A percentile compares a stretch with the other conserved stretches of the same genome.
Evolutionary conservation across 2,113 vertebrate species (phyloP).

Genomic region (Lepisosteus oculatus): DNA sequence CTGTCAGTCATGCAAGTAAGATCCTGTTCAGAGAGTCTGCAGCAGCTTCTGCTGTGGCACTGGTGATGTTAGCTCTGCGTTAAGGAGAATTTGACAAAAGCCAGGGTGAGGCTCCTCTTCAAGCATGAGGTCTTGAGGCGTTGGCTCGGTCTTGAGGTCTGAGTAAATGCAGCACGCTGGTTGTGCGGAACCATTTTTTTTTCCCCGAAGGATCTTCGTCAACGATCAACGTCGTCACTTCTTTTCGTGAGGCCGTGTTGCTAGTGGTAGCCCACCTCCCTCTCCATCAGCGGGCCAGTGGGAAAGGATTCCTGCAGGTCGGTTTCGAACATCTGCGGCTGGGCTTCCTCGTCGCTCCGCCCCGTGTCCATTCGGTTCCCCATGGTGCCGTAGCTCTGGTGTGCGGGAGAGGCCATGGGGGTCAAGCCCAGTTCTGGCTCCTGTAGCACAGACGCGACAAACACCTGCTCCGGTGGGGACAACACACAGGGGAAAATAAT

Average conservation of each 20-base stretch:
- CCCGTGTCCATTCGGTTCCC: constrained; percentile 72
- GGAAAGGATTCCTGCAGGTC: constrained; percentile 73
- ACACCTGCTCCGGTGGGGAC: constrained; percentile 71
- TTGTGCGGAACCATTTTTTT: constrained; percentile 40
- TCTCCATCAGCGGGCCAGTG: constrained; percentile 73
- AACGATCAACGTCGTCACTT: constrained; percentile 13
- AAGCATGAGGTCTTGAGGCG: constrained; percentile 46
- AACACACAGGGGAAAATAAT: constrained; percentile 20
- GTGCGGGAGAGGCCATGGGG: constrained; percentile 85
- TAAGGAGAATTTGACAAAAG: background rate
- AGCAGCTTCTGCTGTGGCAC: background rate
- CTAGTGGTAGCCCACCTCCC: constrained; percentile 76
- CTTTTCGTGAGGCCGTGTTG: background rate
- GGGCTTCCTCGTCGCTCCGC: constrained; percentile 55
- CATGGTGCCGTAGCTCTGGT: constrained; percentile 89
- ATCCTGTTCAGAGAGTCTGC: background rate
- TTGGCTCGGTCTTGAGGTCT: constrained; percentile 40
- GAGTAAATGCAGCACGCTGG: constrained; percentile 44
- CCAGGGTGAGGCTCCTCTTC: constrained; percentile 31
- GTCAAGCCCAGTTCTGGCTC: constrained; percentile 89
- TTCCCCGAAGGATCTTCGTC: constrained; percentile 27
- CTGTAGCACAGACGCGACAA: constrained; percentile 87
- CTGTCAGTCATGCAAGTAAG: background rate
- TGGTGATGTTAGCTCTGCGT: background rate
- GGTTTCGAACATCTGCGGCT: constrained; percentile 68